Percentiles rank a stretch among this genome's conserved stretches.
phyloP scores from a whole-genome alignment of 2,113 vertebrate genomes.

The Acrocephalus kingi region DNA sequence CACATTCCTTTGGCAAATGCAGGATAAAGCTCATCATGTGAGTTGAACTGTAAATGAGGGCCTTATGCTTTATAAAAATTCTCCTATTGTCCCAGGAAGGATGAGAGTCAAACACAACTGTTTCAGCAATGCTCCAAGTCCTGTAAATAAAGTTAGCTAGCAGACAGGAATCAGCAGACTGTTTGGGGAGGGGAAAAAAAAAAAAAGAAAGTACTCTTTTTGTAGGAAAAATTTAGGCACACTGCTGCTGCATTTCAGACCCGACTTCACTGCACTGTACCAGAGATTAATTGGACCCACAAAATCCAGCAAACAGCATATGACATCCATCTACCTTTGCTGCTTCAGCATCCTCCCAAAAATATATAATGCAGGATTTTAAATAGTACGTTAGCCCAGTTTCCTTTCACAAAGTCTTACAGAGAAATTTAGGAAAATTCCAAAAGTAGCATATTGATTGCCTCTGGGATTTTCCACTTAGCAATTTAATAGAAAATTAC shows the following conservation, averaged over 20 bases:
- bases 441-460: conserved; percentile 68
- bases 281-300: neutral
- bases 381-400: conserved; percentile 65
- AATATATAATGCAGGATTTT: conserved; percentile 56
- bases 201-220: neutral
- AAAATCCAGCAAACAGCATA: conserved; percentile 1
- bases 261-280: neutral
- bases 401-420: conserved; percentile 55
- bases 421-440: conserved; percentile 63
- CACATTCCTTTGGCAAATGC: conserved; percentile 13
- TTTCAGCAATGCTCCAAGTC: neutral
- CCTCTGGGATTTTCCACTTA: conserved; percentile 69
- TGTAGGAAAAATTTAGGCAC: neutral
- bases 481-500: conserved; percentile 67
- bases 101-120: conserved; percentile 11
- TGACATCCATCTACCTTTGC: conserved; percentile 57
- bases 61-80: conserved; percentile 61
- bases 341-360: conserved; percentile 64
- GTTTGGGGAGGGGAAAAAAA: fast-evolving
- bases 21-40: conserved; percentile 42
- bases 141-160: conserved; percentile 23
- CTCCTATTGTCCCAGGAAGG: conserved; percentile 34
- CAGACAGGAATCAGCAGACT: neutral
- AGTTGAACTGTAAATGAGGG: conserved; percentile 35
- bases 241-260: neutral